phyloP scores from a whole-genome alignment of 1,140 invertebrate species.

The Wiebesia pumilae region DNA sequence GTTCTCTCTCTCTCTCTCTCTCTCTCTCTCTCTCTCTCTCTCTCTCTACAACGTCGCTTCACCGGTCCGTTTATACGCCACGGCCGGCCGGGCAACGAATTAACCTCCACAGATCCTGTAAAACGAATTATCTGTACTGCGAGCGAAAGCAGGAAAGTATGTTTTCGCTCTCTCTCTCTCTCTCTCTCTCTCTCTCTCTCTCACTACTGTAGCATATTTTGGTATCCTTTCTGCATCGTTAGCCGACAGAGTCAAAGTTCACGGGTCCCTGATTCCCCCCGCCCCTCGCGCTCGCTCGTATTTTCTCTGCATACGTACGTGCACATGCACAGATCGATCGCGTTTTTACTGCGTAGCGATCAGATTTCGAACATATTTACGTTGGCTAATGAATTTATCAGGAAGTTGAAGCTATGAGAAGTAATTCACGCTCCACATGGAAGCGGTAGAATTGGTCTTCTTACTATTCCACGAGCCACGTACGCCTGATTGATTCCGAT shows the following conservation, averaged over 20 bases:
- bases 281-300: not conserved
- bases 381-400: constrained; percentile 35
- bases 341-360: not conserved
- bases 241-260: constrained; percentile 22
- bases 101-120: constrained; percentile 16
- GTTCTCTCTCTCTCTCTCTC: not conserved
- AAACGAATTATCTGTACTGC: constrained; percentile 37
- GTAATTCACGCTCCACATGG: not conserved
- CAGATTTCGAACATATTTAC: constrained; percentile 6
- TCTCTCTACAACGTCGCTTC: not conserved
- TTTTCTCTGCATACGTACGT: not conserved
- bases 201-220: not conserved
- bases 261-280: constrained; percentile 5
- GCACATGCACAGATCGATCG: not conserved
- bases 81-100: constrained; percentile 17
- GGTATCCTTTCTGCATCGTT: constrained; percentile 37
- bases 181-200: constrained; percentile 50
- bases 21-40: not conserved
- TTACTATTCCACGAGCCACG: not conserved
- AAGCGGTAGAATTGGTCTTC: not conserved
- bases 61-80: constrained; percentile 8
- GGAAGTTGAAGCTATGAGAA: not conserved
- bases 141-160: not conserved
- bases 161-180: constrained; percentile 48
- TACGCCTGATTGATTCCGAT: not conserved